These are phyloP conservation scores for Xestia ashworthii DNA, from an alignment of 2,888 invertebrate species.

Conservation along the genomic window DNA sequence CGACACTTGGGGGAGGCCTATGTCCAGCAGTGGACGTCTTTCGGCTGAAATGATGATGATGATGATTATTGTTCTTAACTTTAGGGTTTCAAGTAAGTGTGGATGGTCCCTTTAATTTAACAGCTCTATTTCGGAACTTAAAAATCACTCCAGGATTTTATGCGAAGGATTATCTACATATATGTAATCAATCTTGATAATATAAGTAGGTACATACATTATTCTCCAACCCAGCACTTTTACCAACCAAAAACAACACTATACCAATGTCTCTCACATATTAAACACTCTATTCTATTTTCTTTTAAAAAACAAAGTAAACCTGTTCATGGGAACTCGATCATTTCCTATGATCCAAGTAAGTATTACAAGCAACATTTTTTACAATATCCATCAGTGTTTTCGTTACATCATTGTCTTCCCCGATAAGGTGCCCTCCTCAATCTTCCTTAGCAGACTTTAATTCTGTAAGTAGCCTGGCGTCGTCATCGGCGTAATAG, in stretches of 20 bases:
- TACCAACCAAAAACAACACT: not conserved
- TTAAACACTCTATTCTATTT: not conserved
- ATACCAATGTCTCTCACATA: no score
- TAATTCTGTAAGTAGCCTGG: constrained; percentile 89
- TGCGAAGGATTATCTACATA: no score
- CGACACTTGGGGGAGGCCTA: no score
- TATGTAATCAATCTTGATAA: no score
- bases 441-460: constrained; percentile 88
- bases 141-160: no score
- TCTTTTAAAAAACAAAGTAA: not conserved
- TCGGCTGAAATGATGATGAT: no score
- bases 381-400: constrained; percentile 84
- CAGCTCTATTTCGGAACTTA: no score
- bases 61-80: no score
- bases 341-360: constrained; percentile 35
- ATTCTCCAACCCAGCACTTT: not conserved
- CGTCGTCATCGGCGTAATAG: constrained; percentile 85
- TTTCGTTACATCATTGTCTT: constrained; percentile 89
- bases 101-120: no score
- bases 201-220: not conserved
- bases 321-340: constrained; percentile 10
- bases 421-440: constrained; percentile 83
- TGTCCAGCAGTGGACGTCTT: no score
- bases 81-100: no score
- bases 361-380: constrained; percentile 70